A percentile compares a stretch with the other conserved stretches of the same genome.
Evolutionary conservation across 2,113 vertebrate genomes (phyloP).

Genomic region (Callionymus lyra): DNA sequence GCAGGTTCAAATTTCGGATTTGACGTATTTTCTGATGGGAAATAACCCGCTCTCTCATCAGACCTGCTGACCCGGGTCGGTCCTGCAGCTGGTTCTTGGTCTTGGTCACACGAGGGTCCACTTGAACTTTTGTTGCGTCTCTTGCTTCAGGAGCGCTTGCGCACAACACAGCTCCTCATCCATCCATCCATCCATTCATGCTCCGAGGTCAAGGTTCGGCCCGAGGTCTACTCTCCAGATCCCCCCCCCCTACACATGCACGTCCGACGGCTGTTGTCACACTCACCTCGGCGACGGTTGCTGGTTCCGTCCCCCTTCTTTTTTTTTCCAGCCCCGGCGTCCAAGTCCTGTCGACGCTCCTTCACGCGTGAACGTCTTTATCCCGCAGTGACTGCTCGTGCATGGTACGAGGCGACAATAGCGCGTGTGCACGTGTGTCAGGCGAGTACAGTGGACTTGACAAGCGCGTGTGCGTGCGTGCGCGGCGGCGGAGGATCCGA

Average conservation of each 20-base stretch:
- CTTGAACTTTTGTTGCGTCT: slow-evolving; percentile 44
- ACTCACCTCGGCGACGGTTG: slow-evolving; percentile 58
- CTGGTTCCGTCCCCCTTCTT: too few species aligned
- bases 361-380: slow-evolving; percentile 31
- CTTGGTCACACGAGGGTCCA: too few species aligned
- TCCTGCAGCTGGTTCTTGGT: too few species aligned
- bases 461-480: slow-evolving; percentile 31
- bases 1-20: too few species aligned
- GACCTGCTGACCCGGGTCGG: too few species aligned
- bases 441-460: slow-evolving; percentile 40
- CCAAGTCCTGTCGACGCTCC: slow-evolving; percentile 19
- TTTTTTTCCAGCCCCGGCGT: slow-evolving; percentile 28
- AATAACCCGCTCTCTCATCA: too few species aligned
- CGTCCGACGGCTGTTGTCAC: slow-evolving; percentile 10
- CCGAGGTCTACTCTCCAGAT: too few species aligned
- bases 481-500: slow-evolving; percentile 25
- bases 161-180: slow-evolving; percentile 37
- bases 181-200: slow-evolving; percentile 25
- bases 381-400: slow-evolving; percentile 42
- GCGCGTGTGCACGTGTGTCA: slow-evolving; percentile 23
- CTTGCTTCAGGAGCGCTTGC: slow-evolving; percentile 51
- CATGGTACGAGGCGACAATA: slow-evolving; percentile 36
- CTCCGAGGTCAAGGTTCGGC: too few species aligned
- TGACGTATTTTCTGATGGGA: too few species aligned
- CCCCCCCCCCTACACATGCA: too few species aligned